phyloP scores from a whole-genome alignment of 2,888 invertebrate genomes.

The Lumbricus terrestris region DNA sequence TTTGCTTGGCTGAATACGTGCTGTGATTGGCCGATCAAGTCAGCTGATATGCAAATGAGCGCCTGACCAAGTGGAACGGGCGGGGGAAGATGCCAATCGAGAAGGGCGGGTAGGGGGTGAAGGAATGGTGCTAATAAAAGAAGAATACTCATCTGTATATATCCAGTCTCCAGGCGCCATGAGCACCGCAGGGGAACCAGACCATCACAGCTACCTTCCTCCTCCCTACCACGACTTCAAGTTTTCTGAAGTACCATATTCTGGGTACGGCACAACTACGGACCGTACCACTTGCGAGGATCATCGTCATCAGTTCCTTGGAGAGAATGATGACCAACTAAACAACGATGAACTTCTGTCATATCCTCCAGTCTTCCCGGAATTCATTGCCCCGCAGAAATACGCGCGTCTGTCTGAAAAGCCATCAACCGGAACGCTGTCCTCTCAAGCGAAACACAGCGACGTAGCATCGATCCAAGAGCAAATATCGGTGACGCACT shows the following conservation, averaged over 20 bases:
- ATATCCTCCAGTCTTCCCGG: background rate
- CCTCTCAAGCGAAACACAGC: background rate
- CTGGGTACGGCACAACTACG: background rate
- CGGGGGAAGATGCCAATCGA: background rate
- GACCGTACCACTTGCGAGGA: background rate
- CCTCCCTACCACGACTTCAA: background rate
- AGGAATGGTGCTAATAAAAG: background rate
- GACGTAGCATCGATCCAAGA: background rate
- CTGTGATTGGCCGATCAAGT: slow-evolving; percentile 13
- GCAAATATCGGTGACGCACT: background rate
- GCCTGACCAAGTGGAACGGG: background rate
- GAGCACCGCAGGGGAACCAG: background rate
- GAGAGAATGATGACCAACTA: background rate
- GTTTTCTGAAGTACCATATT: background rate
- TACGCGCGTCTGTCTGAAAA: background rate
- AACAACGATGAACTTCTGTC: background rate
- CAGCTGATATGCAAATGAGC: slow-evolving; percentile 11
- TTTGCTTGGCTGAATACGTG: background rate
- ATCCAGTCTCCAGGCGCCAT: background rate
- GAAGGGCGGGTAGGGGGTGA: no score
- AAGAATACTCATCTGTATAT: background rate
- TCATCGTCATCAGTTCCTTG: background rate
- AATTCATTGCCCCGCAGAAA: background rate
- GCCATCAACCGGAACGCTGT: background rate
- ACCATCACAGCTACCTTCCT: background rate